Evolutionary conservation across 1,140 invertebrate species (phyloP).

Genomic region (Brachionus manjavacas): DNA sequence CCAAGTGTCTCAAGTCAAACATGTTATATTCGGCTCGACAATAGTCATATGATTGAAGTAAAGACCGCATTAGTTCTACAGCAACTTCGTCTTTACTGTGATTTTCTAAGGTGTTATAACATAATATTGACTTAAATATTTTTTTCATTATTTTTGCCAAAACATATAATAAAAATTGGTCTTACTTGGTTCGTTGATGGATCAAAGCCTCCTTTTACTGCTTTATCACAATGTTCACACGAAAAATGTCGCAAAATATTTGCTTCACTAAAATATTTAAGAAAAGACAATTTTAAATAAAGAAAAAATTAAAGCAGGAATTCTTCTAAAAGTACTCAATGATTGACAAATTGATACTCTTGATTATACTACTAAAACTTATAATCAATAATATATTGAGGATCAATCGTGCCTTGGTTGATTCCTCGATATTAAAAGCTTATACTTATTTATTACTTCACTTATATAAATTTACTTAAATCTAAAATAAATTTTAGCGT

Average conservation of each 20-base stretch:
- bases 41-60: constrained; percentile 42
- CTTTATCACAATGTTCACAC: constrained; percentile 78
- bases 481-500: too few relatives aligned
- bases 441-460: too few relatives aligned
- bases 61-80: background rate
- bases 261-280: constrained; percentile 25
- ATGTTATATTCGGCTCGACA: constrained; percentile 39
- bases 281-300: background rate
- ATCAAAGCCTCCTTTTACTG: constrained; percentile 85
- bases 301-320: background rate
- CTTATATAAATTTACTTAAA: too few relatives aligned
- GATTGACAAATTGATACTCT: too few relatives aligned
- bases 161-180: constrained; percentile 48
- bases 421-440: too few relatives aligned
- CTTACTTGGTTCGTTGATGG: constrained; percentile 82
- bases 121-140: constrained; percentile 63
- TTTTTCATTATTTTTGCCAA: constrained; percentile 58
- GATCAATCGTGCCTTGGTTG: too few relatives aligned
- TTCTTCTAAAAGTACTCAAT: too few relatives aligned
- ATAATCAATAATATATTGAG: too few relatives aligned
- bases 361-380: too few relatives aligned
- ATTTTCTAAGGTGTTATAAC: constrained; percentile 38
- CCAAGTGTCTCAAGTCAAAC: constrained; percentile 38
- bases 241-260: constrained; percentile 68
- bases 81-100: constrained; percentile 17